Base-by-base conservation (phyloP, 2,888 invertebrate genomes). In the Latheticus oryzae region DNA sequence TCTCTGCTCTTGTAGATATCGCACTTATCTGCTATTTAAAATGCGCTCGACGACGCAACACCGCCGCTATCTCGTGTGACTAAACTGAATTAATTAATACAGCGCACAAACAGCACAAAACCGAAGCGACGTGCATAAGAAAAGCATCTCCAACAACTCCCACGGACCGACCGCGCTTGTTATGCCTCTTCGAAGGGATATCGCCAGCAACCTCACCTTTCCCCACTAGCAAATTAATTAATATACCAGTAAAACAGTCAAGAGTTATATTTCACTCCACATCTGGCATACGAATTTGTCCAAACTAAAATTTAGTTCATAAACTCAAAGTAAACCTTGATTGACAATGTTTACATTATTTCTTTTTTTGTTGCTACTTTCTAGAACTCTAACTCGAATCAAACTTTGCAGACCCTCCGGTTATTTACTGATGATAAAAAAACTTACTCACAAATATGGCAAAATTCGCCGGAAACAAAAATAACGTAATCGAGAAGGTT, bases 1-100 rank as follows among this genome's bases (percentile, higher is more conserved):
- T 58, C 63, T 60, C 55, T 61, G 60, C 64, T 12, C 24, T 26
- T 13, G 19, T 26, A 58, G 54, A 58, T 54, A 50, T 37, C 54
- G 30, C 54, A 58, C 43, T 54, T 58, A 58, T 53, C 53, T 50
- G 28, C 48, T 43, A 50, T 56, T 58, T 54, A 50, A 58, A 58
- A 58, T 42, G 43, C 42, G 52, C 30, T 26, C 30, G 37, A 43
- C 24, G 48, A 58, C 28, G 33, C 30, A 37, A 57, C 32, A 52
- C 50, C 57, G 19, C 57, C 51, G 17, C 57, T 51, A 51, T 51
- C 51, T 51, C 30, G 2, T 23, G 2, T 15, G 40, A 51, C 35
- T 37, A 45, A 53, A 30, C 26, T 38, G 32, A 40, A 55, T 48
- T 48, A 47, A 48, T 48, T 55, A 48, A 48, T 48, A 35, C 12